Evolutionary conservation across 2,797 vertebrate genomes (phyloP), one percentile per base, ranked within the genome.

Genomic region (Falco concolor): DNA sequence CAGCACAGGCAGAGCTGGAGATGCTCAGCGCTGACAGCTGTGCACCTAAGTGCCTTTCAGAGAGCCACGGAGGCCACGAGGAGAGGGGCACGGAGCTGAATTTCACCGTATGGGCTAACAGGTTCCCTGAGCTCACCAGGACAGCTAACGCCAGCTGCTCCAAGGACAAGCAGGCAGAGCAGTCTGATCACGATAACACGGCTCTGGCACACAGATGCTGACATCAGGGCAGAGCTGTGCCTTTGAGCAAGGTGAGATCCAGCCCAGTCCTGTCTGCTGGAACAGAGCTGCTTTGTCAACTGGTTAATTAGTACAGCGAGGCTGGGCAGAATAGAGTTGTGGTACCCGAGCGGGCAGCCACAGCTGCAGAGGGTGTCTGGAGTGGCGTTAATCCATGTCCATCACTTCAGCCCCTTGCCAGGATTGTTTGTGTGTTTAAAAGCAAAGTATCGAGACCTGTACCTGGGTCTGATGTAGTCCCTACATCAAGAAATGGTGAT

Each of bases 371-470:
- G 45, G 11, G 23, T 22, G 57, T 59, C 57, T 34, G 69, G 24
- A 22, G 9, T 4, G 28, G 53, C 45, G 9, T 47, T 52, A n/a
- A 57, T 25, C 57, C 57, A 12, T 0, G 0, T 2, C 3, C 27
- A 24, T 12, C 20, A 3, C 8, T 78, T 25, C 45, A 50, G 42
- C 32, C 67, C 27, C 67, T 38, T 25, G 27, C 30, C 27, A 28
- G 65, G 18, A 38, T 67, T 60, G 65, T n/a, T 9, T 50, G 25
- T 49, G 25, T 23, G 63, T 24, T 32, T 49, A 27, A 79, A 68
- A 67, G 36, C 19, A n/a, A 52, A 74, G 18, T 8, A 30, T 12
- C 0, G 2, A n/a, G 30, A 7, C 13, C 47, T 24, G 21, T 21
- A 32, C 14, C n/a, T 34, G 47, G 27, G 30, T 24, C 23, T 47